These are phyloP conservation scores for Peromyscus maniculatus DNA, from an alignment of 2,113 vertebrate species.

Conservation along the genomic window DNA sequence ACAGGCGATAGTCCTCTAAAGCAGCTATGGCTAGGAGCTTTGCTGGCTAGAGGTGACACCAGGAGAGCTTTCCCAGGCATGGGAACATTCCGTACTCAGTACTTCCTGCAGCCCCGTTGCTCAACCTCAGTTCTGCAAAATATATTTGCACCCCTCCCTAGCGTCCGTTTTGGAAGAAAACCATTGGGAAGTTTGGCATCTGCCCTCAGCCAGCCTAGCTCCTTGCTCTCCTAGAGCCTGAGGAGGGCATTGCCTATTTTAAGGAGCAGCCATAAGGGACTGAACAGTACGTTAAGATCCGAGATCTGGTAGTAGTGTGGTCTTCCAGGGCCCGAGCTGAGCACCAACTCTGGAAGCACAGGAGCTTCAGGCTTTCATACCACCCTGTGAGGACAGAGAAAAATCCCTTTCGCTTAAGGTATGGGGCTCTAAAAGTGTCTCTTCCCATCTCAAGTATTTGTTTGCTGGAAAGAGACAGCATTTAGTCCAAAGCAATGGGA, in stretches of 20 bases:
- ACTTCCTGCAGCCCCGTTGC: conserved; percentile 76
- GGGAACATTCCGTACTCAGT: conserved; percentile 75
- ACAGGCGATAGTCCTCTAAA: neutral
- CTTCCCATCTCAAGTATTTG: neutral
- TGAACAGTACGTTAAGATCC: neutral
- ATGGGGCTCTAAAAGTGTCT: neutral
- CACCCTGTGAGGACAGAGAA: neutral
- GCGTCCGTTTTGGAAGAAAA: conserved; percentile 72
- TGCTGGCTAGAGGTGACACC: conserved; percentile 41
- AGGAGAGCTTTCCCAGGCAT: conserved; percentile 53
- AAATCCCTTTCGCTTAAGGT: conserved; percentile 8
- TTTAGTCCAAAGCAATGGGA: conserved; percentile 17
- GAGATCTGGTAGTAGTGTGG: neutral
- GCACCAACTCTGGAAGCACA: neutral
- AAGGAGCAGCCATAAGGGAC: conserved; percentile 52
- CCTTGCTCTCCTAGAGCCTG: conserved; percentile 48
- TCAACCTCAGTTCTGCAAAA: conserved; percentile 76
- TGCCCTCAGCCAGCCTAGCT: conserved; percentile 57
- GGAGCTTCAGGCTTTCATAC: neutral
- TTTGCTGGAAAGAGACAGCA: conserved; percentile 25
- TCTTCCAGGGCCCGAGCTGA: neutral
- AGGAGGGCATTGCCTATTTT: conserved; percentile 69
- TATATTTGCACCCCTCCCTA: conserved; percentile 69
- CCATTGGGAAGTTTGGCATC: conserved; percentile 60
- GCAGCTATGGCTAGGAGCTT: conserved; percentile 28